Conservation (phyloP, 2,888 invertebrate species). For the Sphaerophoria taeniata region DNA sequence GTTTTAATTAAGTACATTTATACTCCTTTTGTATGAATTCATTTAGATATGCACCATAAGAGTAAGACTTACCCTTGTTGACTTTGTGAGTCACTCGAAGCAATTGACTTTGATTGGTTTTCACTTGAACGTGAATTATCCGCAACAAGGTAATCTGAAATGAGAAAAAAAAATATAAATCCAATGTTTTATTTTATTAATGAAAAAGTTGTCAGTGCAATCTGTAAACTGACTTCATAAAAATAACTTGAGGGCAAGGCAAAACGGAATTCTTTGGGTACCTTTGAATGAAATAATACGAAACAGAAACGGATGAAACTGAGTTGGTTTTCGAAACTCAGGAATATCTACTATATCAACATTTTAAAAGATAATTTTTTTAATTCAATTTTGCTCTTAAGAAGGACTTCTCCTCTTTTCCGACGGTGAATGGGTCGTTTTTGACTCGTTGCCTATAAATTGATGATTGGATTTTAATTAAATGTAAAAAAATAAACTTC, state of each 20-base stretch:
- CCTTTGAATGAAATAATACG: neutral
- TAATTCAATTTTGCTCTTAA: conserved; percentile 48
- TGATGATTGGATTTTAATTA: conserved; percentile 43
- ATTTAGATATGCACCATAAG: neutral
- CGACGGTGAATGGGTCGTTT: conserved; percentile 38
- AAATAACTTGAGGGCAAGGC: conserved; percentile 28
- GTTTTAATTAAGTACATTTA: conserved; percentile 13
- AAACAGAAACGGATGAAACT: neutral
- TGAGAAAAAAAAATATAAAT: neutral
- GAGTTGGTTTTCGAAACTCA: neutral
- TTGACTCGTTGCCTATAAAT: conserved; percentile 44
- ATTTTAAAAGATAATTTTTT: neutral
- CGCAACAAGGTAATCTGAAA: conserved; percentile 84
- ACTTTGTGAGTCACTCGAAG: conserved; percentile 81
- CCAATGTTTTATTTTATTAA: conserved; percentile 31
- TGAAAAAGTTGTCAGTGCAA: neutral
- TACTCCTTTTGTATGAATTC: neutral
- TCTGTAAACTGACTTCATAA: conserved; percentile 15
- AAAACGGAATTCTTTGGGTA: conserved; percentile 23
- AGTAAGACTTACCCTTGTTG: conserved; percentile 84
- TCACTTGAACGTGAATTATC: conserved; percentile 83
- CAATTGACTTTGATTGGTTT: conserved; percentile 83
- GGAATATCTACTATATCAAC: neutral
- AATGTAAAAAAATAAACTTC: conserved; percentile 29
- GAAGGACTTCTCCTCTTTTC: conserved; percentile 5